Conservation (phyloP, 1,140 invertebrate species). For the Caerostris darwini region DNA sequence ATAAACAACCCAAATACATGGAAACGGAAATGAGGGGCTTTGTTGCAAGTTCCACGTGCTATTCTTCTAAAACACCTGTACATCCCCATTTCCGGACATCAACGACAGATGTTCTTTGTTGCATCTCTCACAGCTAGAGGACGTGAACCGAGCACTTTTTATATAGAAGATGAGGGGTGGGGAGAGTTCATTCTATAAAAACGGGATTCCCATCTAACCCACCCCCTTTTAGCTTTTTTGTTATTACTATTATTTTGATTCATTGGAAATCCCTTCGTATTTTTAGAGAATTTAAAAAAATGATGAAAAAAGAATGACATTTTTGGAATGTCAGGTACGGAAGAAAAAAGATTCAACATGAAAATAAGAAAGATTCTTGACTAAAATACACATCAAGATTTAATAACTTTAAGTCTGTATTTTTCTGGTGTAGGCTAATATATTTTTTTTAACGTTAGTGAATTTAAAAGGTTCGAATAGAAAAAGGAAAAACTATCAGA, state of each 20-base stretch:
- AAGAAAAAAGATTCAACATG: too few relatives aligned
- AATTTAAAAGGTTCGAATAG: too few relatives aligned
- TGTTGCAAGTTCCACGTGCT: constrained; percentile 28
- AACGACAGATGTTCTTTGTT: constrained; percentile 44
- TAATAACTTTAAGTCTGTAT: too few relatives aligned
- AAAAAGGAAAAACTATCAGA: too few relatives aligned
- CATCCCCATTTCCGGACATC: constrained; percentile 10
- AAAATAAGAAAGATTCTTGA: too few relatives aligned
- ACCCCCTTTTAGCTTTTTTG: background rate
- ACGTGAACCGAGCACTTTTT: constrained; percentile 8
- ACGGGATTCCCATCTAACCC: background rate
- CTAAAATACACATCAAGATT: too few relatives aligned
- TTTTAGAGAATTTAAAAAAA: background rate
- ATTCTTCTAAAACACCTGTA: constrained; percentile 57
- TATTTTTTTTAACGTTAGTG: too few relatives aligned
- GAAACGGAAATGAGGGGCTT: constrained; percentile 65
- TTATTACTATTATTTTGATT: background rate
- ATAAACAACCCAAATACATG: constrained; percentile 61
- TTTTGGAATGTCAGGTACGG: background rate
- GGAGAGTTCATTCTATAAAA: constrained; percentile 9
- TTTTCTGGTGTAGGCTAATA: too few relatives aligned
- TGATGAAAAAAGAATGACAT: background rate
- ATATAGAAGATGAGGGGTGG: background rate
- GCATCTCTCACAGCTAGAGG: background rate
- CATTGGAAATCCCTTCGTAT: background rate